A percentile compares a stretch with the other conserved stretches of the same genome.
Conservation (phyloP, 2,888 invertebrate genomes). For the Congeria kusceri region DNA sequence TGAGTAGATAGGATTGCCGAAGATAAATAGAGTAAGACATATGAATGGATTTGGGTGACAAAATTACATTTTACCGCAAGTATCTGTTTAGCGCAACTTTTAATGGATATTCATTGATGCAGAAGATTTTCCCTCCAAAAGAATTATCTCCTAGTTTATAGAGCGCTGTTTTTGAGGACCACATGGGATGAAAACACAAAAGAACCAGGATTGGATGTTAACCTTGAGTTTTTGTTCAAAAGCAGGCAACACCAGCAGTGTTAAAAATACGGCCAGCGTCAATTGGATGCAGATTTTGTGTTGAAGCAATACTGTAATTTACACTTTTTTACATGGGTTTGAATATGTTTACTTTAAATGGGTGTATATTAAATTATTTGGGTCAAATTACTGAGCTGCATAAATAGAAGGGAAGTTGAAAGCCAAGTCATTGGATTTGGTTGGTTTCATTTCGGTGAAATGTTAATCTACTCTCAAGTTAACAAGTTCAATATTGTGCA, state of each 20-base stretch:
- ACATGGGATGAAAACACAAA: conserved; percentile 39
- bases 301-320: no score
- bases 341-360: no score
- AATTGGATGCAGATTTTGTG: no score
- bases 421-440: no score
- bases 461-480: no score
- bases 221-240: background rate
- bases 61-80: background rate
- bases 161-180: conserved; percentile 7
- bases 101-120: conserved; percentile 28
- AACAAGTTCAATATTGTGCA: no score
- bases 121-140: conserved; percentile 34
- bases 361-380: no score
- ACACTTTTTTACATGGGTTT: no score
- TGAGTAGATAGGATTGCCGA: background rate
- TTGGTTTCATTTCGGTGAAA: no score
- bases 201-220: conserved; percentile 1
- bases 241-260: background rate
- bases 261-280: background rate
- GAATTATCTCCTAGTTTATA: conserved; percentile 10
- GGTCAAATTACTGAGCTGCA: no score
- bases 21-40: background rate
- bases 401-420: no score
- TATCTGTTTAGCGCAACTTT: background rate
- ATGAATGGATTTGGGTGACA: background rate